Evolutionary conservation across 2,888 invertebrate genomes (phyloP), one percentile per base, ranked within the genome.

Genomic region (Drosophila putrida): DNA sequence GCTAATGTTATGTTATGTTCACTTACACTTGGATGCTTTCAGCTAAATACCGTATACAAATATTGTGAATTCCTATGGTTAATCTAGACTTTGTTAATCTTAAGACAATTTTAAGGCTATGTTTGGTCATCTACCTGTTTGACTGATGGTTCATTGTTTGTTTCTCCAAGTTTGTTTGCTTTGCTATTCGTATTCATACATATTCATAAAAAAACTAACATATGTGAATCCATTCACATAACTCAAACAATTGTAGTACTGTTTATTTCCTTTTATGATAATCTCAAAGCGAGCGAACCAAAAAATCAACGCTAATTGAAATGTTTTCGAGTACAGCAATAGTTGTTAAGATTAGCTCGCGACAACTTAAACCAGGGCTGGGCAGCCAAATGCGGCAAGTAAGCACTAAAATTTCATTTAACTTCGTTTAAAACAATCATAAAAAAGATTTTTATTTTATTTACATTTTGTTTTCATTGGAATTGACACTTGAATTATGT

Each of bases 241-340:
- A 47, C 46, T 36, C 36, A 58, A 58, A 69, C 68, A 63, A 67
- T 71, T 67, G 78, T 13, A 65, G 27, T 55, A 69, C 64, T 72
- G 53, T 65, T 65, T 71, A 55, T 55, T 61, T 54, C 55, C 57
- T 46, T 63, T 54, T 41, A 80, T 72, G 78, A 71, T 70, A 70
- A 82, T 71, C 62, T 57, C 50, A 27, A 51, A 59, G 59, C 59
- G 62, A 55, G 59, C 57, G 70, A 63, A 38, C 53, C 35, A 72
- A 62, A 66, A 72, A 67, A 57, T 62, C 39, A 63, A 70, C 58
- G 66, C 82, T 84, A 72, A 87, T 82, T 87, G 79, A 79, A 77
- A 80, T 81, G 71, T 71, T 61, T 61, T 74, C 35, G 20, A 20
- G 53, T 47, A 39, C 38, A 49, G 39, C 41, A 13, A 51, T 38